These are phyloP conservation scores for Tenrec ecaudatus DNA, from an alignment of 2,113 vertebrate species.

Conservation along the genomic window DNA sequence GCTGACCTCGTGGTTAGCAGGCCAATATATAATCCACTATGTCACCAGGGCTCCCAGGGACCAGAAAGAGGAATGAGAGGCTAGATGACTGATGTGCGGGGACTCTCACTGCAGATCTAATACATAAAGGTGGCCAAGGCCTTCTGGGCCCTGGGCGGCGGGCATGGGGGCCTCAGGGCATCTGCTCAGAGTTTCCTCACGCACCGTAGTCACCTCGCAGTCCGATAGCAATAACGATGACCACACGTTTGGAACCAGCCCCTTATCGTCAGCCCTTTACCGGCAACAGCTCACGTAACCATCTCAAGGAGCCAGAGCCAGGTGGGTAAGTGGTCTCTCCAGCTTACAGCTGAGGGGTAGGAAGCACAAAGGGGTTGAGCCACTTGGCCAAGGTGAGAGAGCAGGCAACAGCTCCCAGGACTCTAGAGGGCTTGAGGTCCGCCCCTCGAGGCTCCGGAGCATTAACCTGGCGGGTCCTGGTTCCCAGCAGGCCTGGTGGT, in stretches of 20 bases:
- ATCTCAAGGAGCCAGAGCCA: background rate
- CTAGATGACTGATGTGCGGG: background rate
- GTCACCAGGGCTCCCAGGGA: background rate
- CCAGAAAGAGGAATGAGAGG: background rate
- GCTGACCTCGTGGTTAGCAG: too few relatives aligned
- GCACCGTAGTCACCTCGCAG: background rate
- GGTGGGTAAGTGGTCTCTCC: background rate
- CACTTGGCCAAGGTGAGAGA: background rate
- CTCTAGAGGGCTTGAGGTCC: background rate
- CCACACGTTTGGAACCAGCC: background rate
- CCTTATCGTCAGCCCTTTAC: background rate
- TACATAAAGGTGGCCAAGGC: too few relatives aligned
- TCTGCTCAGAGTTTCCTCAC: background rate
- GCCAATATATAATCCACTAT: too few relatives aligned
- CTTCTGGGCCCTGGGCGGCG: too few relatives aligned
- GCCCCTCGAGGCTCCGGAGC: too few relatives aligned
- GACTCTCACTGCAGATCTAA: too few relatives aligned
- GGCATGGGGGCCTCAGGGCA: too few relatives aligned
- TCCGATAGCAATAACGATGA: background rate
- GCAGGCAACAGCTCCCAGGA: background rate
- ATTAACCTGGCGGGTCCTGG: rapidly evolving
- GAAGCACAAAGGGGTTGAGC: background rate
- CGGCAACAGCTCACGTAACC: background rate
- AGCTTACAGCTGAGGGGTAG: background rate
- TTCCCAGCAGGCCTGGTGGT: background rate